Conservation (phyloP, 2,888 invertebrate genomes). For the Caenorhabditis sp. region DNA sequence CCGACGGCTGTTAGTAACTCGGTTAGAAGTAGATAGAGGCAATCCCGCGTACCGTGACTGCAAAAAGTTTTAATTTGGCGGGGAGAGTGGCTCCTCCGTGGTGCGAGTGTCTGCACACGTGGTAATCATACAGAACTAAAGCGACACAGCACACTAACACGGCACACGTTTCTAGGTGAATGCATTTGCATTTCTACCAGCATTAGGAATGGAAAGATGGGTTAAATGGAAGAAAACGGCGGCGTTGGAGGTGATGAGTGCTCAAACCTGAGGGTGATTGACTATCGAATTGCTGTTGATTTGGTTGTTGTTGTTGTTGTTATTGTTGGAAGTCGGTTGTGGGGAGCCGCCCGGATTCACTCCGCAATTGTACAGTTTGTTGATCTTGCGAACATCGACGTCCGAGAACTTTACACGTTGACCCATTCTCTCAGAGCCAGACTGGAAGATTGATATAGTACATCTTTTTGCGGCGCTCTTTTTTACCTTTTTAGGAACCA, state of each 20-base stretch:
- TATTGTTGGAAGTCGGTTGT: background rate
- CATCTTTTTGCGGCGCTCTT: background rate
- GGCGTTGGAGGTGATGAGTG: background rate
- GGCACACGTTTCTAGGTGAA: too few relatives aligned
- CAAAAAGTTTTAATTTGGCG: conserved; percentile 9
- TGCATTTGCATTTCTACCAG: too few relatives aligned
- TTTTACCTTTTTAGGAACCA: conserved; percentile 74
- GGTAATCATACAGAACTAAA: background rate
- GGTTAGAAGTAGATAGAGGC: conserved; percentile 37
- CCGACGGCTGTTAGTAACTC: conserved; percentile 43
- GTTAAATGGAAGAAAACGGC: background rate
- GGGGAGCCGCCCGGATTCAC: background rate
- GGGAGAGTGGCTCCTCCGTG: conserved; percentile 16
- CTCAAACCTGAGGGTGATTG: conserved; percentile 52
- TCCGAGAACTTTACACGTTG: conserved; percentile 80
- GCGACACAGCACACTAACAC: conserved; percentile 8
- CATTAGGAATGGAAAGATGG: conserved; percentile 1
- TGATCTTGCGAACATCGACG: conserved; percentile 80
- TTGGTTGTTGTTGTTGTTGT: conserved; percentile 44
- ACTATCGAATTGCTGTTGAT: conserved; percentile 52
- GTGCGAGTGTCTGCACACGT: conserved; percentile 18
- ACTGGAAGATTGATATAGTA: conserved; percentile 48
- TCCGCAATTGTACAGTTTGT: conserved; percentile 80
- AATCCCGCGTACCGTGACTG: conserved; percentile 57
- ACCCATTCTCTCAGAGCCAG: conserved; percentile 79